Evolutionary conservation across 2,797 vertebrate species (phyloP).

Genomic region (Alca torda): DNA sequence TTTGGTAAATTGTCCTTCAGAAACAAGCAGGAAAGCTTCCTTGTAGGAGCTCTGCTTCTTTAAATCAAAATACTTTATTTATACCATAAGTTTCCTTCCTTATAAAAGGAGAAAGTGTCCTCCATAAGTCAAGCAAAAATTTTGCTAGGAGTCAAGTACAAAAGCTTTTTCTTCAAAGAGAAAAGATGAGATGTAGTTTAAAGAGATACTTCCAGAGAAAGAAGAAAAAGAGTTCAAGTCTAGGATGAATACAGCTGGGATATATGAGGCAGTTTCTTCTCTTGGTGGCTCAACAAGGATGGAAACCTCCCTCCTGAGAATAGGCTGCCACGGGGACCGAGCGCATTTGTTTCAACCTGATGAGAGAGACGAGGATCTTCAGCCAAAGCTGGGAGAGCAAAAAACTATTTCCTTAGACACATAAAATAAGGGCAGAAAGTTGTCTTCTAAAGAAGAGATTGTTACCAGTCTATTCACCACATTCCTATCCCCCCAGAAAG

Average conservation of each 20-base stretch:
- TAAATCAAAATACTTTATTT: not conserved
- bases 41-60: not conserved
- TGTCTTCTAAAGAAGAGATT: not conserved
- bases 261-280: not conserved
- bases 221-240: not conserved
- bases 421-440: not conserved
- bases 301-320: not conserved
- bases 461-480: not conserved
- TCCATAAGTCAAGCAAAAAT: not conserved
- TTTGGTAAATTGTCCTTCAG: not conserved
- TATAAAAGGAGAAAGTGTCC: not conserved
- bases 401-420: not conserved
- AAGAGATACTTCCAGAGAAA: not conserved
- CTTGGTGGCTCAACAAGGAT: not conserved
- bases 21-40: not conserved
- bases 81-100: not conserved
- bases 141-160: not conserved
- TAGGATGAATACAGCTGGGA: not conserved
- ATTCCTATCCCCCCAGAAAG: not conserved
- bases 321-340: accelerated
- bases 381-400: not conserved
- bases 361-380: not conserved
- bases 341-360: not conserved
- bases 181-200: not conserved
- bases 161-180: not conserved